A percentile compares a stretch with the other conserved stretches of the same genome.
Conservation (phyloP, 2,113 vertebrate genomes). For the Penelope pileata region DNA sequence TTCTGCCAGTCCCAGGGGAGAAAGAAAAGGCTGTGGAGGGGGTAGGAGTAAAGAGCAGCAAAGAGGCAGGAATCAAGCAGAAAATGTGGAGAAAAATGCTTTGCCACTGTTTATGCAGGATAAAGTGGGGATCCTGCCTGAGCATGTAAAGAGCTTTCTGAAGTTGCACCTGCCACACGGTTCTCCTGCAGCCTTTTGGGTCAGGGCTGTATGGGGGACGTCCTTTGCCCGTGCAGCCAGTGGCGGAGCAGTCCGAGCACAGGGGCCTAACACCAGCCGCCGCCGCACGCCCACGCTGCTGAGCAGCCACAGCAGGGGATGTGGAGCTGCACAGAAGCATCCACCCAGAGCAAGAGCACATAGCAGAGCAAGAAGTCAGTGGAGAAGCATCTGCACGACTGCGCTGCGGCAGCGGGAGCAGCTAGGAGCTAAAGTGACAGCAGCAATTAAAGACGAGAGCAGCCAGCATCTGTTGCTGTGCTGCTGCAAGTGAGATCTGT, state of each 20-base stretch:
- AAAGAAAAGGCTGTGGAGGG: slow-evolving; percentile 44
- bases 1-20: slow-evolving; percentile 54
- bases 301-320: background rate
- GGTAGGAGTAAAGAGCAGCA: slow-evolving; percentile 6
- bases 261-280: background rate
- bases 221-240: background rate
- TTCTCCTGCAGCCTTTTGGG: background rate
- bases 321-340: background rate
- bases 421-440: slow-evolving; percentile 25
- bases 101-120: background rate
- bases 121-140: background rate
- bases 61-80: background rate
- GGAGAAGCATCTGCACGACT: background rate
- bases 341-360: background rate
- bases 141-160: background rate
- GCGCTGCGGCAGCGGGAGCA: background rate
- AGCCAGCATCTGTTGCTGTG: slow-evolving; percentile 56
- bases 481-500: slow-evolving; percentile 28
- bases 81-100: background rate
- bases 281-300: background rate
- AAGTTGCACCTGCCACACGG: background rate
- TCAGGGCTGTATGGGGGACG: background rate
- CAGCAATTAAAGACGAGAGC: slow-evolving; percentile 28
- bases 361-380: background rate
- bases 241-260: background rate